A percentile compares a stretch with the other conserved stretches of the same genome.
phyloP scores from a whole-genome alignment of 2,113 vertebrate species.

The Pygoscelis adeliae region DNA sequence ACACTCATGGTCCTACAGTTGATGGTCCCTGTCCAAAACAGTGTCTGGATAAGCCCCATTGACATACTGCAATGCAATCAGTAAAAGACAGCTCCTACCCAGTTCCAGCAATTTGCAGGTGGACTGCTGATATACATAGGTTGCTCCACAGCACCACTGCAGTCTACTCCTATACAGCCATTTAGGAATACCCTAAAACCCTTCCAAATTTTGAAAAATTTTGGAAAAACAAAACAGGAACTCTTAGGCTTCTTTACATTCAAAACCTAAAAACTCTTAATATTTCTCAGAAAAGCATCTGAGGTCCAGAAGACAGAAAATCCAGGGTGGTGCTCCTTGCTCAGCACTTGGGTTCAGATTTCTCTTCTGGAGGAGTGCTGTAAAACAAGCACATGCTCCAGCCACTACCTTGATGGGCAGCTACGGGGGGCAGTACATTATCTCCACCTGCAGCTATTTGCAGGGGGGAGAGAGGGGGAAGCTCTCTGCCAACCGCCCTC shows the following conservation, averaged over 20 bases:
- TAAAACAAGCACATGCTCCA: not conserved
- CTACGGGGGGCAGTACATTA: not conserved
- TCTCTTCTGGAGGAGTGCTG: not conserved
- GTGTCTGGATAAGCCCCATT: not conserved
- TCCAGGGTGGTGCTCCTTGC: not conserved
- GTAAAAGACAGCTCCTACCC: not conserved
- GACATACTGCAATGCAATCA: not conserved
- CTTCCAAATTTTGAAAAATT: not conserved
- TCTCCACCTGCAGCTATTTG: not conserved
- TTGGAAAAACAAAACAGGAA: not conserved
- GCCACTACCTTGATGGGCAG: not conserved
- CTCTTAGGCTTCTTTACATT: not conserved
- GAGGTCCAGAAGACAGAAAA: not conserved
- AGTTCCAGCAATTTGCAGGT: not conserved
- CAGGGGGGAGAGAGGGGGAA: not conserved
- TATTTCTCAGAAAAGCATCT: not conserved
- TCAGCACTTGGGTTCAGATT: not conserved
- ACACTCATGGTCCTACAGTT: not conserved
- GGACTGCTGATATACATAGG: not conserved
- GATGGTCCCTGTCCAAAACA: accelerated
- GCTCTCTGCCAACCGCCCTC: not conserved
- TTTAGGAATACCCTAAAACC: not conserved
- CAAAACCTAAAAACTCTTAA: not conserved
- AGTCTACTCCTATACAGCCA: not conserved
- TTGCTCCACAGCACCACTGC: not conserved